A percentile compares a stretch with the other conserved stretches of the same genome.
These are phyloP conservation scores for Cyanistes caeruleus DNA, from an alignment of 2,113 vertebrate species.

Conservation along the genomic window DNA sequence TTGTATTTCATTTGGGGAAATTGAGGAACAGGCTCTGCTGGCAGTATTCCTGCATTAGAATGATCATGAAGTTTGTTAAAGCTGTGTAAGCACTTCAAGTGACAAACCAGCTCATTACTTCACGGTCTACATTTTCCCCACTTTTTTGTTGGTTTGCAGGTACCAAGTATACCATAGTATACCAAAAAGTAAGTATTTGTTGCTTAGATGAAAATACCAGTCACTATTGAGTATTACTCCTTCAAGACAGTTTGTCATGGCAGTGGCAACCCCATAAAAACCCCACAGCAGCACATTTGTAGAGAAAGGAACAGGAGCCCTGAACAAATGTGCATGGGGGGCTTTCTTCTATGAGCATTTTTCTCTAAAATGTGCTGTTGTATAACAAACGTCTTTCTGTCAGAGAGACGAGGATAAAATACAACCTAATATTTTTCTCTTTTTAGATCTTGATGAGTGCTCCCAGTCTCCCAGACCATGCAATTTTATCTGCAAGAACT, in stretches of 20 bases:
- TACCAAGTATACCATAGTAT: background rate
- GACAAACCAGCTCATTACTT: background rate
- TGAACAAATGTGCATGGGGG: background rate
- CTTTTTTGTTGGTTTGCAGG: background rate
- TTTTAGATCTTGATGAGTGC: slow-evolving; percentile 85
- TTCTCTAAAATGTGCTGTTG: background rate
- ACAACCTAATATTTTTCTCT: background rate
- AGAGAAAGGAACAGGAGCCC: background rate
- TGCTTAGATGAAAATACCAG: background rate
- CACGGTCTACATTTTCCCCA: background rate
- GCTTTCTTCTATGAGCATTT: background rate
- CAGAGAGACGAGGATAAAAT: background rate
- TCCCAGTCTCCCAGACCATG: slow-evolving; percentile 86
- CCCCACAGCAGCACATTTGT: background rate
- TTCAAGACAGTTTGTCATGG: background rate
- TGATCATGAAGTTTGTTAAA: background rate
- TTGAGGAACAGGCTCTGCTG: background rate
- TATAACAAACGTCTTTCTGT: background rate
- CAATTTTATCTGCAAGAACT: slow-evolving; percentile 89
- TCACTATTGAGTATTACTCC: background rate
- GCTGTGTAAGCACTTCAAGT: background rate
- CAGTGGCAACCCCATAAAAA: background rate
- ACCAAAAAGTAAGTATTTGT: background rate
- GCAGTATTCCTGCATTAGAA: background rate
- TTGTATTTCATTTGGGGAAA: background rate